These are phyloP conservation scores for Eilema sororculum DNA, from an alignment of 2,888 invertebrate genomes.

Conservation along the genomic window DNA sequence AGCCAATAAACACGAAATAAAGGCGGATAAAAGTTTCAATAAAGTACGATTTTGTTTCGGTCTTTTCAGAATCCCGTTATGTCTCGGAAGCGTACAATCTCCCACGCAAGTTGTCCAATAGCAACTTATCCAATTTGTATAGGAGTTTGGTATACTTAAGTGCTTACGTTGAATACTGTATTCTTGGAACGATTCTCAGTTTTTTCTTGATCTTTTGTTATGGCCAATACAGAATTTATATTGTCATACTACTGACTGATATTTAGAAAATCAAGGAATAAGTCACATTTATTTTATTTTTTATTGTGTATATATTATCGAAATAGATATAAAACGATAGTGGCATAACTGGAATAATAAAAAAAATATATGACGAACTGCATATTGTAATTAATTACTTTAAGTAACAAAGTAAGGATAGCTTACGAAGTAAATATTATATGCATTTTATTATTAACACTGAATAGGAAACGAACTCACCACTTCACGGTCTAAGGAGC, in stretches of 20 bases:
- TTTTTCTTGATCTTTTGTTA: neutral
- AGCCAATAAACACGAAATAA: conserved; percentile 45
- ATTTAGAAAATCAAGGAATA: neutral
- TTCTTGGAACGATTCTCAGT: neutral
- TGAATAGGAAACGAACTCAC: no score
- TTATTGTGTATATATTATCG: neutral
- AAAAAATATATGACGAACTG: no score
- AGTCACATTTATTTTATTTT: neutral
- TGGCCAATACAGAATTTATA: neutral
- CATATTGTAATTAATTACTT: no score
- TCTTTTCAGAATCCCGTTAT: conserved; percentile 33
- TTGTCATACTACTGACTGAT: neutral
- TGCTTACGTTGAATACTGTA: conserved; percentile 25
- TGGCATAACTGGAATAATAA: no score
- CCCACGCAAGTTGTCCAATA: conserved; percentile 31
- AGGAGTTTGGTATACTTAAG: conserved; percentile 25
- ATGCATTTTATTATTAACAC: no score
- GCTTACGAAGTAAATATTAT: no score
- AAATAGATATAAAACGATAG: no score
- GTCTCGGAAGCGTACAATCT: conserved; percentile 21
- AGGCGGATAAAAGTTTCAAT: conserved; percentile 47
- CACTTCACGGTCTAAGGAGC: no score
- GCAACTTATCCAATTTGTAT: conserved; percentile 36
- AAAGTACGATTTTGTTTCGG: conserved; percentile 45
- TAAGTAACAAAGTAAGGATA: no score